Percentiles rank a stretch among this genome's conserved stretches.
These are phyloP conservation scores for Cassiopea xamachana DNA, from an alignment of 30 jellyfish, hydroid and myxozoan genomes.

Conservation along the genomic window DNA sequence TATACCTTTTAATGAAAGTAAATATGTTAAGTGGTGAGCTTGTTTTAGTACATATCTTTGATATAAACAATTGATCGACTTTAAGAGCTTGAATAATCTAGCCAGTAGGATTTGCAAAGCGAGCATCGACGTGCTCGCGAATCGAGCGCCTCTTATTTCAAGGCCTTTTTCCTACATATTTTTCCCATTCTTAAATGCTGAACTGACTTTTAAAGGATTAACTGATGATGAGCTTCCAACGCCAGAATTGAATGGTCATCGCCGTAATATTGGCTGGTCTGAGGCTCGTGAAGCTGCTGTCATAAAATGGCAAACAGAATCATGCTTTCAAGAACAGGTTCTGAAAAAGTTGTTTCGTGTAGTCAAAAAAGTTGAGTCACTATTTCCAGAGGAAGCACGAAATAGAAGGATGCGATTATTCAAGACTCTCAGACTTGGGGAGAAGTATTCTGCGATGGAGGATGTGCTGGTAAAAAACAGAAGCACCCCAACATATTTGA, in stretches of 20 bases:
- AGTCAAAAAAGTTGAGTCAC: conserved; percentile 54
- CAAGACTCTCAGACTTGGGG: conserved; percentile 55
- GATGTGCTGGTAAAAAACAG: conserved; percentile 57
- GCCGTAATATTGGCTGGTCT: conserved; percentile 60
- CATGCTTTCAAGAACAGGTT: conserved; percentile 72
- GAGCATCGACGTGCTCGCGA: no score
- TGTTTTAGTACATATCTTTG: no score
- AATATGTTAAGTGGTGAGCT: no score
- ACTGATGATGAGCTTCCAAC: conserved; percentile 61
- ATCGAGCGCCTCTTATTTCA: no score
- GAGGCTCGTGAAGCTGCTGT: conserved; percentile 61
- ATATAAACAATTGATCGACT: no score
- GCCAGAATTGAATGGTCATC: conserved; percentile 39
- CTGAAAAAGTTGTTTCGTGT: conserved; percentile 31
- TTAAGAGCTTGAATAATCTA: no score
- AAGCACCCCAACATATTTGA: conserved; percentile 56
- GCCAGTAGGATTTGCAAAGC: no score
- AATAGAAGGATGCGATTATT: conserved; percentile 44
- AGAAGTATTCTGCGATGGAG: conserved; percentile 49
- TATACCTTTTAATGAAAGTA: no score
- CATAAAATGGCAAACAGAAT: conserved; percentile 59
- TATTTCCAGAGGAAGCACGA: conserved; percentile 51
- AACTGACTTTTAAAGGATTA: neutral
- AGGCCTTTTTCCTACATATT: no score
- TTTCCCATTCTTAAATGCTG: neutral